Evolutionary conservation across 2,797 vertebrate species (phyloP).

Genomic region (Lithobates sylvaticus): DNA sequence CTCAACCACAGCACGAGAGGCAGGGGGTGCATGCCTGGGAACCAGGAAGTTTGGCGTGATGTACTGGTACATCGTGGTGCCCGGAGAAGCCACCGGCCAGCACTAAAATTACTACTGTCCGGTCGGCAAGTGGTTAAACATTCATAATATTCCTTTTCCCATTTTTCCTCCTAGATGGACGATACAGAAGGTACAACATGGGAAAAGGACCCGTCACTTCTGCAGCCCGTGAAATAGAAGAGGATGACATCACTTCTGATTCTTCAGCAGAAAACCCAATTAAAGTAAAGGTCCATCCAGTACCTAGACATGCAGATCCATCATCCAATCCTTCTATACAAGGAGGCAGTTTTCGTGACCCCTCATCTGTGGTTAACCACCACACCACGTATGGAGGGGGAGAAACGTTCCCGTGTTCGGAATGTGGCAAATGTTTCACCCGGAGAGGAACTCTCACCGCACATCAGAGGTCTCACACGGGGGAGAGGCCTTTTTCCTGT

Average conservation of each 20-base stretch:
- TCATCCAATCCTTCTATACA: background rate
- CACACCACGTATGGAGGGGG: background rate
- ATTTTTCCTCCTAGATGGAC: background rate
- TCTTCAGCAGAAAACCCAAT: background rate
- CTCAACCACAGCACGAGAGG: no score
- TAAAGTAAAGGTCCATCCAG: background rate
- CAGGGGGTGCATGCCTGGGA: no score
- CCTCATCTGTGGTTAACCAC: background rate
- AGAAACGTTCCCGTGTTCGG: background rate
- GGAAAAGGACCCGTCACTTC: background rate
- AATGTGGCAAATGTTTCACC: background rate
- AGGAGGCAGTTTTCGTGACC: background rate
- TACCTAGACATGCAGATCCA: background rate
- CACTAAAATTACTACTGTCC: no score
- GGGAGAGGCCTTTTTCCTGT: background rate
- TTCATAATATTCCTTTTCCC: background rate
- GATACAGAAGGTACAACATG: background rate
- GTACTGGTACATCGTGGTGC: no score
- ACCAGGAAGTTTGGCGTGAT: no score
- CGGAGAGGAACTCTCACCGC: background rate
- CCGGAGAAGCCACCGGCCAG: no score
- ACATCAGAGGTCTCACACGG: background rate
- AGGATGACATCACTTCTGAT: background rate
- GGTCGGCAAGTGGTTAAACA: no score
- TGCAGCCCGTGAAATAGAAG: background rate